phyloP scores from a whole-genome alignment of 1,140 invertebrate genomes.

The Macrobrachium nipponense region DNA sequence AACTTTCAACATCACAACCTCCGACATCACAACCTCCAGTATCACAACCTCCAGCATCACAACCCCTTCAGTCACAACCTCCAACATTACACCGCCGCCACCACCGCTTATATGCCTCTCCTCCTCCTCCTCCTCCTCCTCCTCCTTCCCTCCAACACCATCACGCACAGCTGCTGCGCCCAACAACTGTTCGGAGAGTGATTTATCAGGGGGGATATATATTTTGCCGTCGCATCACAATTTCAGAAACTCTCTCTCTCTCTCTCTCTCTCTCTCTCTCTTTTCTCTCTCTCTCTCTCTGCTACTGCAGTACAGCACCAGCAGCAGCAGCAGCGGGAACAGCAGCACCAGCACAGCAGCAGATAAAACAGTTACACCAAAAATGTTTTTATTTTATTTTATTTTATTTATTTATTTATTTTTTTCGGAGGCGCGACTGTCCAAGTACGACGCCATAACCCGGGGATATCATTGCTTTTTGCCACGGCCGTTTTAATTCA shows the following conservation, averaged over 20 bases:
- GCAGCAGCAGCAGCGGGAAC: not conserved
- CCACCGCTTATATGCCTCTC: not conserved
- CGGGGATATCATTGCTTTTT: too few relatives aligned
- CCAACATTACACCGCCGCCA: too few relatives aligned
- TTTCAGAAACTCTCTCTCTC: constrained; percentile 48
- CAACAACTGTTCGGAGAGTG: constrained; percentile 48
- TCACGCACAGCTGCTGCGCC: constrained; percentile 44
- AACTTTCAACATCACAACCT: constrained; percentile 3
- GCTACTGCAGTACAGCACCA: not conserved
- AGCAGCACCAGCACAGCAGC: too few relatives aligned
- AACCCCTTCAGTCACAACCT: too few relatives aligned
- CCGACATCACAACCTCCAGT: not conserved
- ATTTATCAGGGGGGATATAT: constrained; percentile 52
- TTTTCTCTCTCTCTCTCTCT: constrained; percentile 1
- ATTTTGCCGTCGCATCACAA: constrained; percentile 57
- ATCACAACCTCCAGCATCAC: constrained; percentile 7
- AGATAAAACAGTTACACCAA: too few relatives aligned
- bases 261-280: constrained; percentile 13
- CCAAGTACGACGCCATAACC: too few relatives aligned
- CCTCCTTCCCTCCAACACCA: constrained; percentile 26
- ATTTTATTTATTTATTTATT: too few relatives aligned
- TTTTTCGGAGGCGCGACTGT: too few relatives aligned
- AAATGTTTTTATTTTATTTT: too few relatives aligned
- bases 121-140: not conserved
- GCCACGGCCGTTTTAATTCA: too few relatives aligned